phyloP scores from a whole-genome alignment of 2,113 vertebrate genomes.

The Rhinopomastus cyanomelas region DNA sequence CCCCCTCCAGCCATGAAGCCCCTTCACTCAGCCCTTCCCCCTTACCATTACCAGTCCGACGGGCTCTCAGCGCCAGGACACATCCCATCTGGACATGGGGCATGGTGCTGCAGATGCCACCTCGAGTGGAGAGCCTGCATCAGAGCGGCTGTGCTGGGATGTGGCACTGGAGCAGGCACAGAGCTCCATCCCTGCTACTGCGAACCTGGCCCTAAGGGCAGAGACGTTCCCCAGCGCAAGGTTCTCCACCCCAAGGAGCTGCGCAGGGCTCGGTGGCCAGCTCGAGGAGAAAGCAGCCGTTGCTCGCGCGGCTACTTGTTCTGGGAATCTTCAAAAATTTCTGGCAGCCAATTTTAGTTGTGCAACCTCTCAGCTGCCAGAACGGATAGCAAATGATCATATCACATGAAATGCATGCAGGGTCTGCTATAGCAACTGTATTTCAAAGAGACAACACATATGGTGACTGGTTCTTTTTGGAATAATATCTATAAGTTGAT shows the following conservation, averaged over 20 bases:
- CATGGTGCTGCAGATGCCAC: neutral
- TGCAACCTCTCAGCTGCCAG: conserved; percentile 71
- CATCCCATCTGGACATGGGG: accelerated
- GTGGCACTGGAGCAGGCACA: neutral
- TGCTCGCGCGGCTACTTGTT: conserved; percentile 54
- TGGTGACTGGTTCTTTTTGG: conserved; percentile 73
- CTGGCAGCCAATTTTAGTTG: conserved; percentile 68
- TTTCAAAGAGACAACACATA: conserved; percentile 71
- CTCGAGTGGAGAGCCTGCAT: neutral
- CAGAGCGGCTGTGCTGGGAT: neutral
- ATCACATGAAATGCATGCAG: conserved; percentile 72
- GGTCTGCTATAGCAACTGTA: conserved; percentile 72
- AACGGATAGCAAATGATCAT: conserved; percentile 67
- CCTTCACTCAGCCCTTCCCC: neutral
- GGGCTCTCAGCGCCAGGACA: accelerated
- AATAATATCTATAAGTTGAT: conserved; percentile 72
- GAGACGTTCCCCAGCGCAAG: accelerated
- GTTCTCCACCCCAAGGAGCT: accelerated
- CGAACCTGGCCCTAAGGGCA: neutral
- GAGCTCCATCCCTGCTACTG: neutral
- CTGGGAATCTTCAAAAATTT: conserved; percentile 68
- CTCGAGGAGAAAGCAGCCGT: neutral
- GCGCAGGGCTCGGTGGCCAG: neutral
- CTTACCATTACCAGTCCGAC: neutral
- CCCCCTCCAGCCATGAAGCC: too few relatives aligned